Base-by-base conservation (phyloP, 2,113 vertebrate species). In the Chinchilla lanigera region DNA sequence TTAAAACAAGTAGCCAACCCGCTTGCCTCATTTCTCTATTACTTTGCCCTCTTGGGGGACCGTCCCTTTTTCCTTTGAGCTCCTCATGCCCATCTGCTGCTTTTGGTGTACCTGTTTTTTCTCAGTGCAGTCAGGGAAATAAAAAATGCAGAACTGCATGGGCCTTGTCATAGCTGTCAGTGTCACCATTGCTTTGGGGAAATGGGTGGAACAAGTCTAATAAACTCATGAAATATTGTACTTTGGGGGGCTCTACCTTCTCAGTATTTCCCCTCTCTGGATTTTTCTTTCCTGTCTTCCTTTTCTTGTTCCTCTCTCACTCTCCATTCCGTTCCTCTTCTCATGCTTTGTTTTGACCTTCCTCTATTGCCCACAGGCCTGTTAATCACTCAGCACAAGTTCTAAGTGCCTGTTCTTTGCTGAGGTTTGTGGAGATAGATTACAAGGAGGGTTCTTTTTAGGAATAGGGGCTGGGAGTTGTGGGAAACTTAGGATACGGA, bases 401-500 rank as follows among this genome's bases (percentile, higher is more conserved):
- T 19, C 60, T 78, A 38, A 54, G 54, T 28, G 38, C 63, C 54
- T 93, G 22, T 28, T 91, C 52, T 61, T 71, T 87, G 86, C 50
- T 83, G n/a, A 24, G 50, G 35, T 71, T 75, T 67, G 52, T 60
- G 71, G 91, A 97, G 58, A 56, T 89, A 78, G 90, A 19, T 73
- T 93, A 77, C 26, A 44, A 89, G 63, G 50, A 89, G 86, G 88
- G 89, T 95, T 93, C 65, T 95, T 38, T 95, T 89, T 52, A 71
- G 14, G 82, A 30, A 58, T 24, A 35, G 52, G 65, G 50, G 26
- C 24, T 86, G 73, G 87, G 77, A 77, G n/a, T 52, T 88, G 33
- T 52, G 65, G 92, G 54, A 60, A 89, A 89, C 38, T 19, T 47
- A 56, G 81, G 82, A 77, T 63, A 56, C 69, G 54, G 93, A 95